Percentiles rank a stretch among this genome's conserved stretches.
These are phyloP conservation scores for Hippolais icterina DNA, from an alignment of 2,113 vertebrate genomes.

Conservation along the genomic window DNA sequence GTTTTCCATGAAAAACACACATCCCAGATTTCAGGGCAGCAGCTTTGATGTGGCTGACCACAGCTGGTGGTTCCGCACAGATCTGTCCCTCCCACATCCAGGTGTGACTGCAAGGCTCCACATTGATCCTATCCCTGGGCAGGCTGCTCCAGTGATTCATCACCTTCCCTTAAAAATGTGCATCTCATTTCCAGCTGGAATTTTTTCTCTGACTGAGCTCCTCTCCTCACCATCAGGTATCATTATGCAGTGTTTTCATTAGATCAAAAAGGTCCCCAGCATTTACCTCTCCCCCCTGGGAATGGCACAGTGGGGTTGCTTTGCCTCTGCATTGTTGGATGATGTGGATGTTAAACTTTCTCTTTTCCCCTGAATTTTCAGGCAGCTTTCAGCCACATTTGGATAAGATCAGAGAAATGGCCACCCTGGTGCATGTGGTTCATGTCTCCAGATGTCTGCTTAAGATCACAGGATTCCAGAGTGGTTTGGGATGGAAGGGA, in stretches of 20 bases:
- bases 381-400: background rate
- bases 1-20: fast-evolving
- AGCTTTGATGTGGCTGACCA: background rate
- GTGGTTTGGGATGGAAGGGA: background rate
- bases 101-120: fast-evolving
- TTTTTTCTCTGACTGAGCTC: background rate
- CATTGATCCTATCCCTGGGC: background rate
- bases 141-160: background rate
- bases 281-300: background rate
- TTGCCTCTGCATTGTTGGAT: background rate
- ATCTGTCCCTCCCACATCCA: fast-evolving
- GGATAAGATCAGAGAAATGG: background rate
- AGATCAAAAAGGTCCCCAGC: background rate
- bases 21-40: background rate
- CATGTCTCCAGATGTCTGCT: background rate
- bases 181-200: background rate
- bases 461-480: background rate
- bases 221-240: fast-evolving
- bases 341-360: background rate
- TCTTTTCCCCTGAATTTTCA: background rate
- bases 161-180: background rate
- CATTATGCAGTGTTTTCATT: background rate
- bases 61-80: fast-evolving
- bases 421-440: fast-evolving
- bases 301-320: fast-evolving